phyloP scores from a whole-genome alignment of 2,113 vertebrate species.

The Hippocampus comes region DNA sequence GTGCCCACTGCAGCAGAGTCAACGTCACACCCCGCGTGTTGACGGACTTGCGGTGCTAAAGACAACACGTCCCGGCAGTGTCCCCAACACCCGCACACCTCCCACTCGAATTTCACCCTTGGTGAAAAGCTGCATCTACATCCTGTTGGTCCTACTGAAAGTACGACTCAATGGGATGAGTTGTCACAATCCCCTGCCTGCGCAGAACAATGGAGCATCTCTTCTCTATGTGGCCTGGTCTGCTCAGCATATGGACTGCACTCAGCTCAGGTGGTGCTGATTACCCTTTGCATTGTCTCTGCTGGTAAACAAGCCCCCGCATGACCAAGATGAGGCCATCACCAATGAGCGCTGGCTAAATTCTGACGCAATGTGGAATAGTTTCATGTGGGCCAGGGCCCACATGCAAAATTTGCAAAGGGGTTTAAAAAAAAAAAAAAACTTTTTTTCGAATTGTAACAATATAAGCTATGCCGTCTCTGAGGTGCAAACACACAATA shows the following conservation, averaged over 20 bases:
- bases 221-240: constrained; percentile 39
- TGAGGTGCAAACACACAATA: background rate
- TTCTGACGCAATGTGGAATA: background rate
- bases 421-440: too few relatives aligned
- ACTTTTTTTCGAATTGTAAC: background rate
- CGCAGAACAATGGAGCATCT: constrained; percentile 61
- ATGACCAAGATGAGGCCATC: constrained; percentile 8
- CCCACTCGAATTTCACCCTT: constrained; percentile 10
- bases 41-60: constrained; percentile 40
- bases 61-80: constrained; percentile 42
- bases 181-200: constrained; percentile 35
- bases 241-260: constrained; percentile 65
- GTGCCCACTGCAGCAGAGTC: constrained; percentile 25
- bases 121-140: constrained; percentile 26
- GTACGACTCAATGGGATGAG: constrained; percentile 40
- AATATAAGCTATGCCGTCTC: background rate
- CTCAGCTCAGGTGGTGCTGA: constrained; percentile 33
- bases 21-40: constrained; percentile 41
- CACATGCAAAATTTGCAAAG: background rate
- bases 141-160: constrained; percentile 28
- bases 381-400: background rate
- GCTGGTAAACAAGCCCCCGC: constrained; percentile 21
- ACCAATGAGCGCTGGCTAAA: background rate
- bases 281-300: constrained; percentile 49
- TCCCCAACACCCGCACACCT: background rate